Base-by-base conservation (phyloP, 2,888 invertebrate species). In the Xanthia togata region DNA sequence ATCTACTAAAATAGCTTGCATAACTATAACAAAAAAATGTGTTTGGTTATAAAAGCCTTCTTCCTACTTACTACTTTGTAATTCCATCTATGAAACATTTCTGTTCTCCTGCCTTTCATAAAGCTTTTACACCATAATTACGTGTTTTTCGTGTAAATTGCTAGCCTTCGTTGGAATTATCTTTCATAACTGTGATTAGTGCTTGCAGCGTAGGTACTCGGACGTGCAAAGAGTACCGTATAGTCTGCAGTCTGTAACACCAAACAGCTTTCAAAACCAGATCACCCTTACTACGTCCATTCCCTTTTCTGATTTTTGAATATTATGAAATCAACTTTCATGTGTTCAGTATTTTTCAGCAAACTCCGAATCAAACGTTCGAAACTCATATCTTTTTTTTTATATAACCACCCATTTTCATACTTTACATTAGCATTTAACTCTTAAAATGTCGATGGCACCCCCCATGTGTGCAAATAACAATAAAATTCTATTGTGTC, bases 161-260 rank as follows among this genome's bases (percentile, higher is more conserved):
- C 78, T 41, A 50, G 84, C 73, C 84, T 81, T 78, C 75, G 73
- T 78, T 84, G 73, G 41, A 84, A 82, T 84, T 84, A 84, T 81
- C 78, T 84, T 78, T 78, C 76, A 84, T 84, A 84, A 76, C 84
- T 84, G 84, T 82, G 73, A 84, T 84, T 84, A 84, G 84, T 82
- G 73, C 76, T 82, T 84, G 78, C 82, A 74, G 75, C 71, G 57
- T 68, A n/a, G n/a, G 75, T 64, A 73, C 47, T 78, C 20, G 84
- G 70, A 76, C 82, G 81, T 84, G 78, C 85, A 81, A 74, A 59
- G 72, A 81, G 81, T 78, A 84, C 82, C 82, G 78, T 78, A 79
- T 55, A 83, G 55, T 59, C 71, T 76, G 70, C 44, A 76, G 70
- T 62, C 55, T 76, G 57, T 57, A 70, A 76, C 70, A 71, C 75